Evolutionary conservation across 30 jellyfish, hydroid and myxozoan species (phyloP).

Genomic region (Aurelia coerulea): DNA sequence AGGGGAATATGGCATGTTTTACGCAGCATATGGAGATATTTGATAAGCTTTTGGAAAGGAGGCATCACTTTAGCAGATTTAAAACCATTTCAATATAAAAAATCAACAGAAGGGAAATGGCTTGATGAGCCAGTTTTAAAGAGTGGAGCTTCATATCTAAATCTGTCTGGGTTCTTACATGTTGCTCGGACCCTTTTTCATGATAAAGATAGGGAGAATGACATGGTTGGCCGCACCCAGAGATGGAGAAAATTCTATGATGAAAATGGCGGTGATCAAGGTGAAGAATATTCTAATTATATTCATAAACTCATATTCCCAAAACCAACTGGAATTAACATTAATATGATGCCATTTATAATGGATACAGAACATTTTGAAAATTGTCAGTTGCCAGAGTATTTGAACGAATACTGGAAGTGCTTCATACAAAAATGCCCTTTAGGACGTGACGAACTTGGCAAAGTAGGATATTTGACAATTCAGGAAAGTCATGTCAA

Average conservation of each 20-base stretch:
- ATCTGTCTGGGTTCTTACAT: no score
- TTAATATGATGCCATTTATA: conserved; percentile 78
- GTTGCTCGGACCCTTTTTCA: no score
- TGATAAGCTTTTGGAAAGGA: conserved; percentile 6
- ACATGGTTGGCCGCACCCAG: not conserved
- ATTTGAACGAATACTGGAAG: conserved; percentile 19
- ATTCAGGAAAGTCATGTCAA: conserved; percentile 68
- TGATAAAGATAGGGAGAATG: not conserved
- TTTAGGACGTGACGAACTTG: conserved; percentile 6
- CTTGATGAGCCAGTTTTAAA: no score
- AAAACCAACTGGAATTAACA: conserved; percentile 46
- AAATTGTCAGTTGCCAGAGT: conserved; percentile 29
- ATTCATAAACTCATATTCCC: conserved; percentile 6
- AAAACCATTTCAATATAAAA: no score
- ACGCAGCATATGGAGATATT: conserved; percentile 8
- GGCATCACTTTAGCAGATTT: not conserved
- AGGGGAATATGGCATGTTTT: conserved; percentile 28
- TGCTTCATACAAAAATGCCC: conserved; percentile 1
- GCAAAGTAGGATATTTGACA: conserved; percentile 59
- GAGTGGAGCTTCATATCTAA: no score
- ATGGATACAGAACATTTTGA: conserved; percentile 3
- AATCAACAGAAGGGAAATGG: no score
- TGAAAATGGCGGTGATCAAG: not conserved
- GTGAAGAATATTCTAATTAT: not conserved
- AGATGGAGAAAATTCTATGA: not conserved